Percentiles rank a stretch among this genome's conserved stretches.
phyloP scores from a whole-genome alignment of 2,888 invertebrate species.

The Eupithecia inturbata region DNA sequence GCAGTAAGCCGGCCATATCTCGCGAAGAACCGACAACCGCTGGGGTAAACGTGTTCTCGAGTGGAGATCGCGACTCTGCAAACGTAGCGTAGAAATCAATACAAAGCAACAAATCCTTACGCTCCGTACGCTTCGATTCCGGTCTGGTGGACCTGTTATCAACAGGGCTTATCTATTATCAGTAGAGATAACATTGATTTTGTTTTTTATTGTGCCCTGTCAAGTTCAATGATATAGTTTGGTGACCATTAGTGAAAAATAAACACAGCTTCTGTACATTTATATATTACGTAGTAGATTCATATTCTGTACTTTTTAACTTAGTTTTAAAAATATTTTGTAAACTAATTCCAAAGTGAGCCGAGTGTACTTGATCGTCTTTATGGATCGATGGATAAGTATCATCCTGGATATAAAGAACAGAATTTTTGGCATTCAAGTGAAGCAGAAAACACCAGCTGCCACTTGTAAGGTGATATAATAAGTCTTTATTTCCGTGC shows the following conservation, averaged over 20 bases:
- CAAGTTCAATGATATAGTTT: conserved; percentile 4
- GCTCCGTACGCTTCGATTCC: no score
- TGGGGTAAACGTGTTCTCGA: no score
- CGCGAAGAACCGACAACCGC: no score
- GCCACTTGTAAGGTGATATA: conserved; percentile 63
- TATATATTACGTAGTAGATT: not conserved
- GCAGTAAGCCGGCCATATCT: no score
- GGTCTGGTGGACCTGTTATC: no score
- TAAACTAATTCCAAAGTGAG: not conserved
- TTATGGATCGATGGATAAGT: conserved; percentile 50
- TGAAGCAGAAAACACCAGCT: conserved; percentile 49
- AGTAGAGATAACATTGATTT: conserved; percentile 14
- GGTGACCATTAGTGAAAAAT: not conserved
- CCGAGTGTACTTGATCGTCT: not conserved
- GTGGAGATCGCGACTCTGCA: no score
- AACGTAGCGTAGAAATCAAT: no score
- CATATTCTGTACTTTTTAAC: not conserved
- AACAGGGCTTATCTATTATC: conserved; percentile 8
- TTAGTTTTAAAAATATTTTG: not conserved
- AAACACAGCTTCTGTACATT: not conserved
- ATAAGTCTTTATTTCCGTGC: no score
- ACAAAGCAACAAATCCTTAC: no score
- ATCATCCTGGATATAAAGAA: conserved; percentile 52
- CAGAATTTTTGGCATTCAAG: conserved; percentile 65
- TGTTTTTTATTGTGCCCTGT: not conserved